phyloP scores from a whole-genome alignment of 2,888 invertebrate species.

The Archips xylosteana region DNA sequence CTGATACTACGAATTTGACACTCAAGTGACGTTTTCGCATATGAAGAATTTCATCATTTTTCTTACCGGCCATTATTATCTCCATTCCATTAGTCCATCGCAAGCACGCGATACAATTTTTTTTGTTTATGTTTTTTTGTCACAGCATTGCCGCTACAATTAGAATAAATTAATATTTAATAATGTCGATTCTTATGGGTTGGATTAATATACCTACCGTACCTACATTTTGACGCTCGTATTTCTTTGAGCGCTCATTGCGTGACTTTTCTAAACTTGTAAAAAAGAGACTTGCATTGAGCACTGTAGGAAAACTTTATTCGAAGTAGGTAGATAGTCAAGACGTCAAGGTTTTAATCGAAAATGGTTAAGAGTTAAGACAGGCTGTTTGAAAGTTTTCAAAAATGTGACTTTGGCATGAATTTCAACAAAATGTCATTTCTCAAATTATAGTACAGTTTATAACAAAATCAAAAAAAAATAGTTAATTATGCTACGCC shows the following conservation, averaged over 20 bases:
- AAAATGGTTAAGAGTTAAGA: neutral
- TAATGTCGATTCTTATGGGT: too few relatives aligned
- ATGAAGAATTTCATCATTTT: neutral
- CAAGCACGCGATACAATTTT: too few relatives aligned
- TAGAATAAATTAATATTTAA: neutral
- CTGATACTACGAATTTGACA: constrained; percentile 76
- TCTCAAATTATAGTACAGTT: constrained; percentile 4
- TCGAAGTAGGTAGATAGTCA: neutral
- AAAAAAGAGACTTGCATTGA: too few relatives aligned
- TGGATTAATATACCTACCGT: neutral
- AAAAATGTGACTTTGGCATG: constrained; percentile 1
- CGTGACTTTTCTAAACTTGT: too few relatives aligned
- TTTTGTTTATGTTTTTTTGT: neutral
- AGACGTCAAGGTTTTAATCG: neutral
- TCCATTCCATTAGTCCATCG: too few relatives aligned
- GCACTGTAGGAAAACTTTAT: neutral
- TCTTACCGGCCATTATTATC: constrained; percentile 7
- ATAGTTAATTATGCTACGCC: constrained; percentile 48
- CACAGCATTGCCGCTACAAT: neutral
- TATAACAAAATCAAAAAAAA: constrained; percentile 30
- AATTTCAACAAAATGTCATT: constrained; percentile 21
- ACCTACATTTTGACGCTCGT: neutral
- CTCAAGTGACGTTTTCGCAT: constrained; percentile 45
- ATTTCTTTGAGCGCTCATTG: too few relatives aligned
- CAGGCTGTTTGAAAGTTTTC: constrained; percentile 3